A percentile compares a stretch with the other conserved stretches of the same genome.
phyloP scores from a whole-genome alignment of 2,888 invertebrate species.

The Synanthedon tipuliformis region DNA sequence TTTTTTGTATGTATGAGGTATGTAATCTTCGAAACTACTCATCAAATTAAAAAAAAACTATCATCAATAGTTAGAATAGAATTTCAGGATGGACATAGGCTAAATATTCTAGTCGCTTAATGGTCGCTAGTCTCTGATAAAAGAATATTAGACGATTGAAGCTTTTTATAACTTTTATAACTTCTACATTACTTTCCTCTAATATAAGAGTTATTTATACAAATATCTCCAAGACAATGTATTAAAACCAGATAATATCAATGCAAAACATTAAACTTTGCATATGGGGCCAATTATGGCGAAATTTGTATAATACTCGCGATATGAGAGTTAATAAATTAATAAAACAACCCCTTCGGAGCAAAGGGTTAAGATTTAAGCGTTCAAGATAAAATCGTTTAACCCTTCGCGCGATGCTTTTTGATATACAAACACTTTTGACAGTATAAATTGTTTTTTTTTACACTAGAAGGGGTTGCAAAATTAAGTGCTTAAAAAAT shows the following conservation, averaged over 20 bases:
- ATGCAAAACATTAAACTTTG: conserved; percentile 50
- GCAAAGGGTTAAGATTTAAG: conserved; percentile 56
- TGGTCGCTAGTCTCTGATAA: too few species aligned
- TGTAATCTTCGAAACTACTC: too few species aligned
- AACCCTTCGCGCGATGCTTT: background rate
- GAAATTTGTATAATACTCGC: conserved; percentile 42
- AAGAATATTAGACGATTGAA: too few species aligned
- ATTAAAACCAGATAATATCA: conserved; percentile 53
- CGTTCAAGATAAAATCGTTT: conserved; percentile 39
- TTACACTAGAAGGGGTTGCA: too few species aligned
- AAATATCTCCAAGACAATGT: conserved; percentile 34
- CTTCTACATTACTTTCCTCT: background rate
- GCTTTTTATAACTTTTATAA: too few species aligned
- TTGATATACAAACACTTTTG: background rate
- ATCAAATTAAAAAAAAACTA: too few species aligned
- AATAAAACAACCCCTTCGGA: conserved; percentile 55
- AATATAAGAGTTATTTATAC: background rate
- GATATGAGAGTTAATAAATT: conserved; percentile 64
- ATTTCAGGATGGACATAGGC: too few species aligned
- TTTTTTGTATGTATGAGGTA: too few species aligned
- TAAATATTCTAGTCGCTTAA: too few species aligned
- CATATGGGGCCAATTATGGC: conserved; percentile 61
- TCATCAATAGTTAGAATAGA: too few species aligned
- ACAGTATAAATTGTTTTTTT: background rate
- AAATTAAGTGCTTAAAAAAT: too few species aligned